Conservation (phyloP, 1,140 invertebrate genomes). For the Hormaphis cornu region DNA sequence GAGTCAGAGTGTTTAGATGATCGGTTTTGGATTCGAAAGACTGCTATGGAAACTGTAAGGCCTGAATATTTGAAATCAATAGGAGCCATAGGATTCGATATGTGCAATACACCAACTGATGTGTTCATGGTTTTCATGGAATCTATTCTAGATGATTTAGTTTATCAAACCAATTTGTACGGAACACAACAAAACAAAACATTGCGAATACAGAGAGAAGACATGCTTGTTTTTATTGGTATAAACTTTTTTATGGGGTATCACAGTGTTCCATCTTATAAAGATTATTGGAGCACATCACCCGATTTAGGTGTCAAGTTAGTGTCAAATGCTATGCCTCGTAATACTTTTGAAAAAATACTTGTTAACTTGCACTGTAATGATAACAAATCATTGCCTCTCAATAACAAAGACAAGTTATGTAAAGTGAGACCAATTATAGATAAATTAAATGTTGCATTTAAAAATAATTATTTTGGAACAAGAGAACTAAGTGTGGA, state of each 20-base stretch:
- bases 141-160: background rate
- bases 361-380: background rate
- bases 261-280: constrained; percentile 36
- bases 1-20: too few species aligned
- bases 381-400: background rate
- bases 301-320: background rate
- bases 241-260: constrained; percentile 39
- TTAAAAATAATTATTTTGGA: background rate
- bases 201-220: constrained; percentile 21
- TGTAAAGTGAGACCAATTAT: background rate
- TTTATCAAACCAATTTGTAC: background rate
- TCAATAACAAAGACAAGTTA: background rate
- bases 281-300: constrained; percentile 41
- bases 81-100: background rate
- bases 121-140: background rate
- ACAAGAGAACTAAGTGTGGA: background rate
- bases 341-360: background rate
- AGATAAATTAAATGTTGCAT: background rate
- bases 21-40: background rate
- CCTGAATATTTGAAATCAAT: background rate
- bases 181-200: background rate
- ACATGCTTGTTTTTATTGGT: constrained; percentile 37
- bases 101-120: background rate
- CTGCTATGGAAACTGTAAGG: background rate
- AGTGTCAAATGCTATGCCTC: background rate